Evolutionary conservation across 2,797 vertebrate genomes (phyloP), one percentile per base, ranked within the genome.

Genomic region (Bryconaethiops microstoma): DNA sequence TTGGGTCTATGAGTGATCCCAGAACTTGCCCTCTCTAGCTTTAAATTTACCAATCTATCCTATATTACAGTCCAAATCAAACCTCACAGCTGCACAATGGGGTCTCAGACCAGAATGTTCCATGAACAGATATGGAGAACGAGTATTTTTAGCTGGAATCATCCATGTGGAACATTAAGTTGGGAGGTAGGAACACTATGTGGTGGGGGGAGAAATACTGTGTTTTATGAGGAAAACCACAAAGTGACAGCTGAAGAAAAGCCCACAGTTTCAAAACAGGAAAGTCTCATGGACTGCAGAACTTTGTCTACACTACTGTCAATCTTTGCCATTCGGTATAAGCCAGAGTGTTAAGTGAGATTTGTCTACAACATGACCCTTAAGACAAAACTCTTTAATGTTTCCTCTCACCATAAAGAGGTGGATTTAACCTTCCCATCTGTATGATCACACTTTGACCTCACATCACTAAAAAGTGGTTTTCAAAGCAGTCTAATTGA

Each of bases 31-130:
- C 2, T 10, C 0, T 55, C 17, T 39, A 55, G 7, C 70, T 39
- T 74, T 23, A 74, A 74, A 74, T 59, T 74, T 54, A 74, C 72
- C 35, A 16, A 25, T 74, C 21, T 59, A 42, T 74, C 55, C 55
- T 60, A 19, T 62, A 74, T 74, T 60, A 74, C 29, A 45, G n/a
- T 45, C 72, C 35, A 10, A 60, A 60, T 60, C 72, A 21, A 60
- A 74, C 9, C 19, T 14, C 72, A 10, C 39, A 25, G 39, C 7
- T 45, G 55, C 3, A 45, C 19, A 23, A 17, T 2, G 72, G 54
- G 3, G 12, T 42, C 35, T 57, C 19, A 59, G 71, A 59, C 9
- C 5, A 42, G 9, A 59, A 0, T 10, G 16, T 10, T 55, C 19
- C 29, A 7, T 10, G 9, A 57, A 23, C 52, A 59, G 39, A 45